Base-by-base conservation (phyloP, 2,113 vertebrate genomes). In the Trogon surrucura region DNA sequence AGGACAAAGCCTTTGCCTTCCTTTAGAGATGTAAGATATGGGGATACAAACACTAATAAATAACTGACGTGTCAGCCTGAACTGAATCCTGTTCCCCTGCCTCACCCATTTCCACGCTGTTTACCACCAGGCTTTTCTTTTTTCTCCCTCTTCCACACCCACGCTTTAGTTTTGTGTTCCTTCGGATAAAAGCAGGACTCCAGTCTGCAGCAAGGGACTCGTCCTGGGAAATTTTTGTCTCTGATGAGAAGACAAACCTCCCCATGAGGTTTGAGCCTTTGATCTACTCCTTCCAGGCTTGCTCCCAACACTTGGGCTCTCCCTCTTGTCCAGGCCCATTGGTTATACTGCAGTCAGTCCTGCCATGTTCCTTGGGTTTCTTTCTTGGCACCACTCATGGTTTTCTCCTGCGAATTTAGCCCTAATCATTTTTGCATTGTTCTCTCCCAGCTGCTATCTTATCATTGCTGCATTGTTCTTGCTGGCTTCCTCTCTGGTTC, bases 1-100 rank as follows among this genome's bases (percentile, higher is more conserved):
- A n/a, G 45, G 83, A 93, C 91, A 94, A 86, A 92, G 88, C 61
- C 58, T 62, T 60, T 50, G 85, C 82, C 85, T 96, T 97, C 96
- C 93, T 92, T n/a, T 74, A 5, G 50, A 91, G 96, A 97, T 90
- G 45, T 2, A 13, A 92, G 95, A 94, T 94, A 92, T 30, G 15
- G 36, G 93, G 86, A 89, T 56, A 93, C 95, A 92, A 96, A 91
- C 70, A 92, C 58, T 12, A 67, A 79, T 88, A 92, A 97, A 92
- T 36, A 91, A 90, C 67, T 56, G 50, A 29, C 50, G 51, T 48
- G 88, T 84, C 90, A 67, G 74, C 57, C 82, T 4, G 2, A 71
- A 70, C 85, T n/a, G 44, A 56, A 66, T 91, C 85, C 85, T 66
- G 56, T 88, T 89, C 71, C 65, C 67, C 38, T 87, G 96, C 95